These are phyloP conservation scores for Balaeniceps rex DNA, from an alignment of 2,113 vertebrate genomes.

Conservation along the genomic window DNA sequence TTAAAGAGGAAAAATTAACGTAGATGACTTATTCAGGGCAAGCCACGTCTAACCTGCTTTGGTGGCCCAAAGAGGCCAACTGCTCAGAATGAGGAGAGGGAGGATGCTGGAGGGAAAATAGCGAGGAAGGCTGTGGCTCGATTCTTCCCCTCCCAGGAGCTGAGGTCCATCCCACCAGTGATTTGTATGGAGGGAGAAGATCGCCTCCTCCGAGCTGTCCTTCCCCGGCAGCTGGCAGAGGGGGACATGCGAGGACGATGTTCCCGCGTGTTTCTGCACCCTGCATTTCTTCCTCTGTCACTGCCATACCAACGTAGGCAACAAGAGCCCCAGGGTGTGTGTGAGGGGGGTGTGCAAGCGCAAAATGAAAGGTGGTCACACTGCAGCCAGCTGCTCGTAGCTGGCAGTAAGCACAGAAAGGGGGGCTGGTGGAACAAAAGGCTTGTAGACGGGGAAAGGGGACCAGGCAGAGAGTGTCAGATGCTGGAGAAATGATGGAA, in stretches of 20 bases:
- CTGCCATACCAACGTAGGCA: accelerated
- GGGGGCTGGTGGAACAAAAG: background rate
- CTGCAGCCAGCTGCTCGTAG: background rate
- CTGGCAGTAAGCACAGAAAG: background rate
- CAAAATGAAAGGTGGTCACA: background rate
- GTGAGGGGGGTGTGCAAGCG: background rate
- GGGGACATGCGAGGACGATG: accelerated
- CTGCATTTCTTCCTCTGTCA: background rate
- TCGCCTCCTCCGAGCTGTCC: background rate
- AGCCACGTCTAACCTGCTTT: slow-evolving; percentile 7
- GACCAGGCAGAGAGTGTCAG: background rate
- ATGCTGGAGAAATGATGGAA: background rate
- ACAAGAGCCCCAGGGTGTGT: accelerated
- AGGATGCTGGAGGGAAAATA: background rate
- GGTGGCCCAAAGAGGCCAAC: background rate
- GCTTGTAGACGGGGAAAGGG: background rate
- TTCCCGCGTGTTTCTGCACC: background rate
- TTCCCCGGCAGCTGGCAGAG: background rate
- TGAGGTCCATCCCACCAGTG: background rate
- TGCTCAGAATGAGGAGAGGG: background rate
- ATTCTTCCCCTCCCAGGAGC: background rate
- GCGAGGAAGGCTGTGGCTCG: background rate
- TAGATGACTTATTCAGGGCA: slow-evolving; percentile 4
- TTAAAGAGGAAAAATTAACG: slow-evolving; percentile 33
- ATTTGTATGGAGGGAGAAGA: background rate